A percentile compares a stretch with the other conserved stretches of the same genome.
Conservation (phyloP, 2,888 invertebrate genomes). For the Choristoneura rosaceana region DNA sequence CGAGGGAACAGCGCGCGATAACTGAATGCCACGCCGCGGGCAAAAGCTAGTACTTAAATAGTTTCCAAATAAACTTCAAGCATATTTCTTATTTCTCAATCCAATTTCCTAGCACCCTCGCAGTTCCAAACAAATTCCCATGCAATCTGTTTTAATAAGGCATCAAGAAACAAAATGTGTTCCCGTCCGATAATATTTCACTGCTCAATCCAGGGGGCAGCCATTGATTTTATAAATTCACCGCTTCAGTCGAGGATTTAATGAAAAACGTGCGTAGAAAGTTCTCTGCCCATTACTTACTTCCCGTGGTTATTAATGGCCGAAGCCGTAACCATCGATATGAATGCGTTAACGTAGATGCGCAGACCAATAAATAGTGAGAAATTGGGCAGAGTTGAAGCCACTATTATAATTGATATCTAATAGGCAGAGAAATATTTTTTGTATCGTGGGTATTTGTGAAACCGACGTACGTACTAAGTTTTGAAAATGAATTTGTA, state of each 20-base stretch:
- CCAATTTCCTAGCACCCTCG: background rate
- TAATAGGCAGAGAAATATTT: no score
- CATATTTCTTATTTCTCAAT: background rate
- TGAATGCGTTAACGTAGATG: constrained; percentile 5
- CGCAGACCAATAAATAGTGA: background rate
- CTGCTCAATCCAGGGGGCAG: constrained; percentile 42
- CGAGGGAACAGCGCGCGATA: no score
- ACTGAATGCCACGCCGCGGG: no score
- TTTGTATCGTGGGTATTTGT: no score
- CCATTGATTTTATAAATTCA: constrained; percentile 48
- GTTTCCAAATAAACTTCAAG: background rate
- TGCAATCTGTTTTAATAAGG: constrained; percentile 27
- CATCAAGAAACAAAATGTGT: constrained; percentile 33
- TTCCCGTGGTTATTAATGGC: constrained; percentile 46
- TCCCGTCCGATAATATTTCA: constrained; percentile 42
- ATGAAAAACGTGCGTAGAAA: constrained; percentile 54
- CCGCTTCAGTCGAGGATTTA: constrained; percentile 44
- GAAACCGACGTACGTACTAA: no score
- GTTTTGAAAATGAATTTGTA: no score
- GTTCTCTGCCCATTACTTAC: constrained; percentile 45
- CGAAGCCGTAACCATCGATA: constrained; percentile 11
- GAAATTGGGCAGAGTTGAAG: background rate
- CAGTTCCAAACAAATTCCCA: constrained; percentile 14
- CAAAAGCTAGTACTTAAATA: no score
- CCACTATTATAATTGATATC: background rate